Evolutionary conservation across 2,797 vertebrate species (phyloP).

Genomic region (Buphagus erythrorhynchus): DNA sequence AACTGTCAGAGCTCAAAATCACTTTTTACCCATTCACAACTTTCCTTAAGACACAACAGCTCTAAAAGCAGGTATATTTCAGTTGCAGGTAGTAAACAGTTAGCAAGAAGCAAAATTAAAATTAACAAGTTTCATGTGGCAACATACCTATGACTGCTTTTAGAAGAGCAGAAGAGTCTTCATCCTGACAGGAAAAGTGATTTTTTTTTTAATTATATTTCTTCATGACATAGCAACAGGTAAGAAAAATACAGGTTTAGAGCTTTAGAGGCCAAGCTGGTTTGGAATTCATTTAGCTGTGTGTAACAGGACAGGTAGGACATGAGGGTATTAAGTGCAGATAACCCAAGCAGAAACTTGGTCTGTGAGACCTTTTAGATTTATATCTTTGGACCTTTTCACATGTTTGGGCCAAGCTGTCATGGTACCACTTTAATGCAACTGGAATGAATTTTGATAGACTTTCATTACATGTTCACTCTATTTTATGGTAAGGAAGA

Average conservation of each 20-base stretch:
- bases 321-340: neutral
- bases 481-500: neutral
- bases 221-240: neutral
- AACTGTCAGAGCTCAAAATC: neutral
- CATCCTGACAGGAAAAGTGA: neutral
- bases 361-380: neutral
- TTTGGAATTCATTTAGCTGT: neutral
- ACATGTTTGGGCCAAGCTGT: neutral
- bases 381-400: neutral
- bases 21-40: neutral
- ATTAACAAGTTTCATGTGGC: neutral
- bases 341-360: neutral
- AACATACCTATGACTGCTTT: neutral
- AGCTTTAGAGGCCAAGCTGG: neutral
- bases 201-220: neutral
- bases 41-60: neutral
- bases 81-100: neutral
- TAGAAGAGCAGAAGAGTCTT: neutral
- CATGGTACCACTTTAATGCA: neutral
- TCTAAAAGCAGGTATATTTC: neutral
- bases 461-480: neutral
- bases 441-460: neutral
- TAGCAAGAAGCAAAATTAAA: neutral
- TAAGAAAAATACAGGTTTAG: neutral
- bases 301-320: neutral